phyloP scores from a whole-genome alignment of 2,113 vertebrate species.

The Equus quagga region DNA sequence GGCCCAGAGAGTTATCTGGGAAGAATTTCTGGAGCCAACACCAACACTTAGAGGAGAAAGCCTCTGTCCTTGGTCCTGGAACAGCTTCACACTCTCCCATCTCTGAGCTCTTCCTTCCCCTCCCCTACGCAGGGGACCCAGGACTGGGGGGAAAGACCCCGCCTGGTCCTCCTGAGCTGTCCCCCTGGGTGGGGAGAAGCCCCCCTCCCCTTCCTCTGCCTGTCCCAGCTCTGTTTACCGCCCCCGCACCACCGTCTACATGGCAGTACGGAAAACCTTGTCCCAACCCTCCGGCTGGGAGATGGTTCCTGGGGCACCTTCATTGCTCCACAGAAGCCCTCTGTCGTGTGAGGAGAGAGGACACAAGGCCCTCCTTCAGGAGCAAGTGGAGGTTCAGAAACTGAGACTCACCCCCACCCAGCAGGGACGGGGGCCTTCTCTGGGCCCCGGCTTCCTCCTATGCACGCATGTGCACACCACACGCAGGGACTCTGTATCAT shows the following conservation, averaged over 20 bases:
- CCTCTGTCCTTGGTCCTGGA: background rate
- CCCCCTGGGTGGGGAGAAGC: too few relatives aligned
- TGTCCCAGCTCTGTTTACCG: background rate
- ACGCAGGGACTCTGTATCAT: background rate
- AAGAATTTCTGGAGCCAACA: background rate
- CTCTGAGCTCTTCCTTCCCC: too few relatives aligned
- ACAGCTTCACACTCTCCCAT: too few relatives aligned
- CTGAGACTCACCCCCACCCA: too few relatives aligned
- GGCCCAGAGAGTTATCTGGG: background rate
- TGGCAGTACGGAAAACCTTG: background rate
- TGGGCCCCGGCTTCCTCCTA: background rate
- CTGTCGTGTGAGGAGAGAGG: background rate
- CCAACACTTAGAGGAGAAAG: too few relatives aligned
- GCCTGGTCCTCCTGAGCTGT: background rate
- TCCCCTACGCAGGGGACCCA: background rate
- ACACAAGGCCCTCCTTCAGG: background rate
- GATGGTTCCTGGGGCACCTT: too few relatives aligned
- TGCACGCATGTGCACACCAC: rapidly evolving
- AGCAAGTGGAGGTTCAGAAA: background rate
- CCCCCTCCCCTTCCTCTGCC: background rate
- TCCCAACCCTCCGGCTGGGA: background rate
- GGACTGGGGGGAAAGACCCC: background rate
- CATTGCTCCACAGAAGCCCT: background rate
- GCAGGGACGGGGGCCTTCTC: background rate
- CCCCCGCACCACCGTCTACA: rapidly evolving